Evolutionary conservation across 2,888 invertebrate species (phyloP), one percentile per base, ranked within the genome.

Genomic region (Pediacus dermestoides): DNA sequence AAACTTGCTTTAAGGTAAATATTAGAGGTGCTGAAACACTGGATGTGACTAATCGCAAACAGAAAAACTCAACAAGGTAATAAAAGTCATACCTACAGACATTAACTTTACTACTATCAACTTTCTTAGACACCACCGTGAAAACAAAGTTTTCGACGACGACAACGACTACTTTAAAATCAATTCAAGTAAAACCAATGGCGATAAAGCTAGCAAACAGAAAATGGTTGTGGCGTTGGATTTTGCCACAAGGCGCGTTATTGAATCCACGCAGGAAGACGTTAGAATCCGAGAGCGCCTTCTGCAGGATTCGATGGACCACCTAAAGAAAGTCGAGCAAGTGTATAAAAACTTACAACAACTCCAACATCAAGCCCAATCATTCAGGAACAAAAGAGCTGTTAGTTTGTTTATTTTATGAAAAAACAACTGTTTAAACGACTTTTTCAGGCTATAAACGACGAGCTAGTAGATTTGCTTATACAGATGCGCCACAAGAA

Each of bases 81-180:
- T n/a, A n/a, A n/a, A n/a, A n/a, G n/a, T n/a, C n/a, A n/a, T n/a
- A n/a, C n/a, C n/a, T n/a, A n/a, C n/a, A n/a, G n/a, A n/a, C n/a
- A n/a, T n/a, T n/a, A n/a, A n/a, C n/a, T n/a, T n/a, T n/a, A n/a
- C n/a, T n/a, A n/a, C n/a, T n/a, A n/a, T n/a, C n/a, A n/a, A 13
- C 12, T 18, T 34, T 45, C 52, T 38, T 35, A 60, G 58, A 25
- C 61, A 48, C 4, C 59, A 57, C n/a, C 28, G 28, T 44, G 50
- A 87, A 37, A 85, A 82, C 2, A 80, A 78, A 60, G 88, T 93
- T 3, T 89, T 88, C 27, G 96, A 97, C 65, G 96, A 96, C 63
- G 92, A 96, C 64, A 81, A 85, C 47, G 96, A 96, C 67, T 96
- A 96, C 68, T 97, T 90, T 66, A 80, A 82, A 58, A 77, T 83